Evolutionary conservation across 2,113 vertebrate species (phyloP), one percentile per base, ranked within the genome.

Genomic region (Urocolius indicus): DNA sequence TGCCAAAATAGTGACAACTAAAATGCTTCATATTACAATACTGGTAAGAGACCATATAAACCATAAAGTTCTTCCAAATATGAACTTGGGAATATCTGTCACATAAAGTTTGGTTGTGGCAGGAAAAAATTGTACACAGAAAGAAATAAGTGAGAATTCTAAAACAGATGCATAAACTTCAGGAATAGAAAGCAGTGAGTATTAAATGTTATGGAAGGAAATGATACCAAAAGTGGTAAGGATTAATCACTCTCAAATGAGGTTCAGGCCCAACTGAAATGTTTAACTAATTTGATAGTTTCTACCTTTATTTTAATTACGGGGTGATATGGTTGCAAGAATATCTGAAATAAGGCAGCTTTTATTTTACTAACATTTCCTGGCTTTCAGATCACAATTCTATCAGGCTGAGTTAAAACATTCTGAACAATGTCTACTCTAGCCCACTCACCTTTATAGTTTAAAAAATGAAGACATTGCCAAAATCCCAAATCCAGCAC

Each of bases 161-260:
- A 62, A 51, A 84, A 59, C 4, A 43, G 13, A 67, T 15, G 5
- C 23, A 87, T 45, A 63, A 65, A 30, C 16, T 32, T 75, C 27
- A 91, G 84, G 84, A 97, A 96, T 15, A 82, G 95, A 97, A 96
- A 97, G 77, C 34, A 91, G 6, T 23, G 48, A 49, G 30, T 16
- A 43, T 59, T 72, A 78, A 96, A 79, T 74, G 24, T 29, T 66
- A 21, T 32, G 26, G 51, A 90, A 94, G 62, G 46, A 96, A 97
- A 89, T 69, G 81, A 97, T 89, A 95, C 66, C 62, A 89, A 94
- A 97, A 96, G 81, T 58, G 26, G 8, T 23, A 78, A 45, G 36
- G 41, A 68, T 36, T 84, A 91, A 84, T 13, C 15, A 57, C 48
- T 67, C 78, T n/a, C 58, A 69, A 54, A 62, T 0, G 0, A 57